Evolutionary conservation across 2,113 vertebrate species (phyloP).

Genomic region (Meleagris gallopavo): DNA sequence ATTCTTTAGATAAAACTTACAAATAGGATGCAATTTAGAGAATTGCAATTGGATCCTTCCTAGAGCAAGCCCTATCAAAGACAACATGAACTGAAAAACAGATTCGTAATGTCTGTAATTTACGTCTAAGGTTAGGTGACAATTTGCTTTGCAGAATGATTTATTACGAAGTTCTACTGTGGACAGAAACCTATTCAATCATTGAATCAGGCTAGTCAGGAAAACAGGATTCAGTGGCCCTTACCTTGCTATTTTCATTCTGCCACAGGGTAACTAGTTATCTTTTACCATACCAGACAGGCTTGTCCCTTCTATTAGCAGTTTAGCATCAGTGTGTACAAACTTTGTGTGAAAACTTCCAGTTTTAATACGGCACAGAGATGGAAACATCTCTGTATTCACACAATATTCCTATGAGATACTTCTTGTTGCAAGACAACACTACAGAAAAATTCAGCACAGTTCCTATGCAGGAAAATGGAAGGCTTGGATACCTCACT

Average conservation of each 20-base stretch:
- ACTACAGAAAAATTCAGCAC: neutral
- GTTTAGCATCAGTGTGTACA: neutral
- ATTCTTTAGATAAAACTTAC: neutral
- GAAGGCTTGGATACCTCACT: neutral
- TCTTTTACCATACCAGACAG: neutral
- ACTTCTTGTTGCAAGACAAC: neutral
- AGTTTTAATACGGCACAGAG: neutral
- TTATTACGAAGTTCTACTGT: neutral
- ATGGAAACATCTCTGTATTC: neutral
- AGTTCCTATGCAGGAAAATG: neutral
- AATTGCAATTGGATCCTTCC: neutral
- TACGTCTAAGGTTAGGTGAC: neutral
- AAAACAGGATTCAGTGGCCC: neutral
- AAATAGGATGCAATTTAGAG: neutral
- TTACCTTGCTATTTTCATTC: neutral
- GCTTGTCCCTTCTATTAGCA: neutral
- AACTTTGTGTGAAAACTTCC: neutral
- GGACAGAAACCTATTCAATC: neutral
- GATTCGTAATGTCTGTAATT: neutral
- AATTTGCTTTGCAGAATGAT: neutral
- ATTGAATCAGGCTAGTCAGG: neutral
- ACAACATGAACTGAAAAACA: neutral
- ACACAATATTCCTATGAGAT: neutral
- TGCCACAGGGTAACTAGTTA: neutral
- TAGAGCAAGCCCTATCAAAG: neutral